Evolutionary conservation across 2,797 vertebrate genomes (phyloP).

Genomic region (Aphelocoma californica): DNA sequence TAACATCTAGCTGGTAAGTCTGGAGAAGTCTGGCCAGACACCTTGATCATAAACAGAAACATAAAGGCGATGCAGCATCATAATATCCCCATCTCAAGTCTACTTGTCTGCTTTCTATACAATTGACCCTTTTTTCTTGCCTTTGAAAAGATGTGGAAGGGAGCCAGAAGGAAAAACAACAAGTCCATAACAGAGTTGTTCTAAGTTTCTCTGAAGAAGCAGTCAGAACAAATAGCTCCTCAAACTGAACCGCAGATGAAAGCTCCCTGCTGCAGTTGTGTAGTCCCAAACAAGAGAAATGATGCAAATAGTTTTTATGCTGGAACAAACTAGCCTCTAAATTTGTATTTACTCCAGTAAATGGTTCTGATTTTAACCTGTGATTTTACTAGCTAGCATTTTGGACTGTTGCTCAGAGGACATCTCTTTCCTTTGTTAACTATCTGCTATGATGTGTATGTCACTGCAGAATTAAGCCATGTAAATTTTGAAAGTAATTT

Average conservation of each 20-base stretch:
- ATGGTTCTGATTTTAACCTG: not conserved
- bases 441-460: not conserved
- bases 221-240: not conserved
- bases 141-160: not conserved
- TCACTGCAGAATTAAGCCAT: not conserved
- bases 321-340: not conserved
- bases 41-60: not conserved
- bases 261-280: not conserved
- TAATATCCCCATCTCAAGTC: not conserved
- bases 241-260: not conserved
- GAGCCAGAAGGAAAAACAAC: not conserved
- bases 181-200: not conserved
- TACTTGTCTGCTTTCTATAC: not conserved
- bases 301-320: not conserved
- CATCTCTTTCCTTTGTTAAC: not conserved
- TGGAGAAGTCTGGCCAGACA: not conserved
- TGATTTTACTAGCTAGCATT: not conserved
- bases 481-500: conserved; percentile 6
- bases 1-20: not conserved
- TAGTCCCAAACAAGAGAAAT: not conserved
- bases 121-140: not conserved
- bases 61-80: not conserved
- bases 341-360: not conserved
- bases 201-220: not conserved
- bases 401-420: not conserved